A percentile compares a stretch with the other conserved stretches of the same genome.
Conservation (phyloP, 2,888 invertebrate species). For the Leptinotarsa peninsularis region DNA sequence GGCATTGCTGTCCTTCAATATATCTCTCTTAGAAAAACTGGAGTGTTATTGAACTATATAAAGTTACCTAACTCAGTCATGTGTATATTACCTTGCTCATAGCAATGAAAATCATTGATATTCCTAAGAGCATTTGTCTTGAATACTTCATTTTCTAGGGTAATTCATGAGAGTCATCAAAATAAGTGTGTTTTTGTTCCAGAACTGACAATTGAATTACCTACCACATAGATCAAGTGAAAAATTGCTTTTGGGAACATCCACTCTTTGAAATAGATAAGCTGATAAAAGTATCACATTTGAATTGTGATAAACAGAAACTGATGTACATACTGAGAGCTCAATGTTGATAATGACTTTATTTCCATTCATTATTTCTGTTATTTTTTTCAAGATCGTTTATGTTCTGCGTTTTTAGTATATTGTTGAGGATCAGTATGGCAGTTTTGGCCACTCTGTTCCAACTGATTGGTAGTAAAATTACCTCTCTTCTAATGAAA, state of each 20-base stretch:
- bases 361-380: neutral
- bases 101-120: neutral
- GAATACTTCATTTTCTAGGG: neutral
- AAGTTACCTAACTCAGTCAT: neutral
- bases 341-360: neutral
- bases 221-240: too few species aligned
- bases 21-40: neutral
- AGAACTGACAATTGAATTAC: neutral
- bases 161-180: neutral
- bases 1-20: neutral
- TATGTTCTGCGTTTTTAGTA: neutral
- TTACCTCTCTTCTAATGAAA: neutral
- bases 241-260: neutral
- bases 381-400: neutral
- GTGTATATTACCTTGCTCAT: neutral
- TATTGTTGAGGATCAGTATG: neutral
- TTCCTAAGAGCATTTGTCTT: neutral
- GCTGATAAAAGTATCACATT: neutral
- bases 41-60: neutral
- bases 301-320: neutral
- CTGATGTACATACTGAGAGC: constrained; percentile 15
- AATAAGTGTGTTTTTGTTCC: neutral
- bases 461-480: neutral
- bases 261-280: neutral
- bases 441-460: neutral